Evolutionary conservation across 2,113 vertebrate species (phyloP), one percentile per base, ranked within the genome.

Genomic region (Melospiza georgiana): DNA sequence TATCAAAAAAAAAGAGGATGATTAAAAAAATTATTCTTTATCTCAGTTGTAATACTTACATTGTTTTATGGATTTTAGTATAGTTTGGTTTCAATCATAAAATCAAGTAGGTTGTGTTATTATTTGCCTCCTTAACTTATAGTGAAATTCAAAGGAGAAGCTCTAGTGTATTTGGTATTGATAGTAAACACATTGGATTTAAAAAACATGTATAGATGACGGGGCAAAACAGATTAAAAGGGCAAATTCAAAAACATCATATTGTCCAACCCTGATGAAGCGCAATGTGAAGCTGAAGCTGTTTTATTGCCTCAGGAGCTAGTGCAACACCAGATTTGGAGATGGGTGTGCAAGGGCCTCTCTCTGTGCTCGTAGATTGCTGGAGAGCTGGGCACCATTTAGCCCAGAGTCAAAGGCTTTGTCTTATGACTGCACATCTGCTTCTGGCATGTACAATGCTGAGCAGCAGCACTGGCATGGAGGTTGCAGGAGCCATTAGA

Each of bases 401-500:
- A 1, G 1, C 19, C 43, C 16, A 43, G 44, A 81, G 27, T 63
- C 78, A 15, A 0, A 2, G 37, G 12, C 39, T 43, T 80, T 41
- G 43, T 68, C 20, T 54, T 72, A 2, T 5, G 27, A 33, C 51
- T 46, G 24, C n/a, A 2, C 9, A 22, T 15, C 13, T 86, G 31
- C 2, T 35, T 79, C 39, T 86, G 55, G 27, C 0, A 0, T 31
- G 25, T 0, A 4, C 49, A 1, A 0, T 51, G 22, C 43, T 0
- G 5, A 78, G 59, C 65, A 68, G 33, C 48, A 75, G 65, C 2
- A 0, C 19, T 78, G n/a, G 10, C 1, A 0, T 10, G 48, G 76
- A 63, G 68, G 25, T 37, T 41, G 25, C 49, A 57, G 22, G 44
- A 63, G 20, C 77, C 14, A 1, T 71, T 67, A 59, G 46, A 35